Evolutionary conservation across 2,797 vertebrate genomes (phyloP), one percentile per base, ranked within the genome.

Genomic region (Danio jaintianensis): DNA sequence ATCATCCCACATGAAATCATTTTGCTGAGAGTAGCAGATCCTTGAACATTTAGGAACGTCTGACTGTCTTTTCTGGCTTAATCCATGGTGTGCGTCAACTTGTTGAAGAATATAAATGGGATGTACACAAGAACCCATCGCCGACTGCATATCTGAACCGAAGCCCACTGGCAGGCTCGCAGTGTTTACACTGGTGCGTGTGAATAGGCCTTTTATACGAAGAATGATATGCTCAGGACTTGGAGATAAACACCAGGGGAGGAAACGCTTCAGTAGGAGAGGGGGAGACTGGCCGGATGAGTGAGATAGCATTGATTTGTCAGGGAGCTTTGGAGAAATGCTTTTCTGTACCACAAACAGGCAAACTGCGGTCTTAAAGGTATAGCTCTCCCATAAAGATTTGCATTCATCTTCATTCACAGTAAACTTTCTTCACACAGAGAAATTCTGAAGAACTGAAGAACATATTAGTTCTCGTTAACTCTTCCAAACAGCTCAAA

Each of bases 291-390:
- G 69, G 77, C 78, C 70, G 69, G 74, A 85, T 79, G 68, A 82
- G 61, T 20, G 59, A 83, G 84, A 84, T 84, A 81, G 76, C 81
- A 84, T 71, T 85, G 81, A 81, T 81, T 83, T 84, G 62, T 74
- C 78, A 82, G 82, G 74, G 67, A 80, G 75, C 82, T 79, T 66
- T 42, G 16, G 79, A 84, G 77, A 85, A 78, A 83, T 69, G 75
- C 58, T 15, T 72, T 77, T 64, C 73, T 78, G 74, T 70, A 80
- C 81, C 78, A 78, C 83, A 81, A 78, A 83, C 70, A 79, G 70
- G 38, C 69, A 71, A 72, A 53, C 81, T 56, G 72, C 47, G 78
- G 42, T 78, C 47, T 75, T 43, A 50, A 80, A 56, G 52, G 7
- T 42, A 47, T 29, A 61, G 53, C 9, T 55, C 11, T 36, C 50